These are phyloP conservation scores for Plestiodon gilberti DNA, from an alignment of 2,113 vertebrate species.

Conservation along the genomic window DNA sequence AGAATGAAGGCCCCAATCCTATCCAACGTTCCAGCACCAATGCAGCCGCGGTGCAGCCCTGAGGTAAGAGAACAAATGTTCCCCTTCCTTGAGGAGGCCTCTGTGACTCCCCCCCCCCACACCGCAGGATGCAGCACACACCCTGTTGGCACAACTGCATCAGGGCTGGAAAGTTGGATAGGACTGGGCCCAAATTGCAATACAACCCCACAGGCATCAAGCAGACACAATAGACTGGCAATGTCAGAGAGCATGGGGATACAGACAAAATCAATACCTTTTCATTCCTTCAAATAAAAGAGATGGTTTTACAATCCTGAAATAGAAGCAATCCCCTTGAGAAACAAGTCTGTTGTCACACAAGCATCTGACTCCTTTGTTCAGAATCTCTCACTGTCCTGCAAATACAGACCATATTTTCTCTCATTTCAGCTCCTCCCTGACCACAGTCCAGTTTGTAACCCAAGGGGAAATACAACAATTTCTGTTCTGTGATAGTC, in stretches of 20 bases:
- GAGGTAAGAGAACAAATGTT: too few relatives aligned
- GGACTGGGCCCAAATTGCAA: not conserved
- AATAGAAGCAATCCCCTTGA: not conserved
- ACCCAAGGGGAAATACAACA: not conserved
- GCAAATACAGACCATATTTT: not conserved
- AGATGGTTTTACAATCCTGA: not conserved
- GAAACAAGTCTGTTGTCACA: not conserved
- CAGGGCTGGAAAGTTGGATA: too few relatives aligned
- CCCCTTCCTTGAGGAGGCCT: too few relatives aligned
- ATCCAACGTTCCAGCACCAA: too few relatives aligned
- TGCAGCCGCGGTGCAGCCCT: too few relatives aligned
- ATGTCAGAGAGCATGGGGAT: not conserved
- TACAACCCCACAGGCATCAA: not conserved
- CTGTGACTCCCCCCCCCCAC: too few relatives aligned
- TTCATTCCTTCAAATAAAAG: not conserved
- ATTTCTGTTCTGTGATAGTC: not conserved
- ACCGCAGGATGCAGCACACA: too few relatives aligned
- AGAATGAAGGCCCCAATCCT: too few relatives aligned
- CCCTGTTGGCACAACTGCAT: too few relatives aligned
- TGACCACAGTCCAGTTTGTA: not conserved
- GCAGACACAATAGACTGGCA: not conserved
- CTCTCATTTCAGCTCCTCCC: not conserved
- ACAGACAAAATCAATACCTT: not conserved
- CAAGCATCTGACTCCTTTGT: not conserved
- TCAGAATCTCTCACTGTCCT: not conserved